Conservation (phyloP, 2,797 vertebrate species). For the Typhlichthys subterraneus region DNA sequence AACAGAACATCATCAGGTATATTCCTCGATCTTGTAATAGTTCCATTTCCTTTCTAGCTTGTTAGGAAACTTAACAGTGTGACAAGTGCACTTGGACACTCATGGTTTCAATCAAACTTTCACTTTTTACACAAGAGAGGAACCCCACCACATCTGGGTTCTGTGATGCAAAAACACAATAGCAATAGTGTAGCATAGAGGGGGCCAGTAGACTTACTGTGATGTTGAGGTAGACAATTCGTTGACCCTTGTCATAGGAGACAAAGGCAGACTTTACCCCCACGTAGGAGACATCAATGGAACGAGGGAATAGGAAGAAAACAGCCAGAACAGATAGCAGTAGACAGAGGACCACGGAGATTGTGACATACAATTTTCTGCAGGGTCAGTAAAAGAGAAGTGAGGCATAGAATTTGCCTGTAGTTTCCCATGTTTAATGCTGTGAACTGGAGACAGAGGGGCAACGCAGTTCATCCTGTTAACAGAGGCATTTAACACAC, state of each 20-base stretch:
- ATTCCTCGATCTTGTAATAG: too few relatives aligned
- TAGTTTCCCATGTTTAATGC: neutral
- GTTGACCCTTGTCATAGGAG: conserved; percentile 82
- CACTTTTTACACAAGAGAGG: too few relatives aligned
- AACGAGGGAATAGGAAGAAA: conserved; percentile 96
- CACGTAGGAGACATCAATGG: conserved; percentile 91
- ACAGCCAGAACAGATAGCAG: conserved; percentile 93
- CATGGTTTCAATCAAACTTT: too few relatives aligned
- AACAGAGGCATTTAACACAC: neutral
- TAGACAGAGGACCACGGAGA: conserved; percentile 89
- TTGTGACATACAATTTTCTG: conserved; percentile 96
- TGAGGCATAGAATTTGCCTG: conserved; percentile 25
- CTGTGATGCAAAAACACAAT: neutral
- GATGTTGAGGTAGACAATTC: conserved; percentile 92
- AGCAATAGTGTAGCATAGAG: too few relatives aligned
- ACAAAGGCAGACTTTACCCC: conserved; percentile 94
- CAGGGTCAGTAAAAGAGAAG: conserved; percentile 32
- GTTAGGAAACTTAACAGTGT: too few relatives aligned
- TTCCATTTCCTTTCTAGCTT: too few relatives aligned
- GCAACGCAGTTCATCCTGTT: neutral
- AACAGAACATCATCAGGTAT: too few relatives aligned
- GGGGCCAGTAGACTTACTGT: conserved; percentile 79
- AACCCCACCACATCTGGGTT: neutral
- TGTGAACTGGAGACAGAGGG: neutral
- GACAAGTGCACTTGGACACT: too few relatives aligned